phyloP scores from a whole-genome alignment of 2,888 invertebrate species.

The Epistrophe grossulariae region DNA sequence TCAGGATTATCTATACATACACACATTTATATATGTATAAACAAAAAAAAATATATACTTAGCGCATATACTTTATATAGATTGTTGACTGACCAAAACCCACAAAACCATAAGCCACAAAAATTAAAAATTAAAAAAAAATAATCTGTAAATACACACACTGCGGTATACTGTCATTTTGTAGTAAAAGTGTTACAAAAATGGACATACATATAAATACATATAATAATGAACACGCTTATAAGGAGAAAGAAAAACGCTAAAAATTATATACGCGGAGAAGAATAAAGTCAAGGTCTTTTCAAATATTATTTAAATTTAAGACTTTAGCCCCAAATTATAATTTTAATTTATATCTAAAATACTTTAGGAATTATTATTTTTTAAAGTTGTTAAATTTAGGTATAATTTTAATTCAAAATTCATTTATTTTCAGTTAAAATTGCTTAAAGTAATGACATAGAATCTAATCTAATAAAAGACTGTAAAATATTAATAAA shows the following conservation, averaged over 20 bases:
- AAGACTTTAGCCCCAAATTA: background rate
- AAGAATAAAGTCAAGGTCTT: background rate
- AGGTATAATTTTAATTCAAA: background rate
- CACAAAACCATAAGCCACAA: constrained; percentile 47
- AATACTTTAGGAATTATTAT: background rate
- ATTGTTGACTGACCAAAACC: constrained; percentile 72
- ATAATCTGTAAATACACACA: constrained; percentile 61
- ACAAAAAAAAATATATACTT: constrained; percentile 19
- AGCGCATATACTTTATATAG: constrained; percentile 50
- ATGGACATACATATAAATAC: too few species aligned
- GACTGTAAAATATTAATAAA: constrained; percentile 66
- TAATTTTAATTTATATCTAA: background rate
- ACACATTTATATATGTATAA: constrained; percentile 15
- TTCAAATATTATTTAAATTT: constrained; percentile 9
- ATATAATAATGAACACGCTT: constrained; percentile 9
- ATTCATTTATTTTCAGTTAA: background rate
- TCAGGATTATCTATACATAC: constrained; percentile 70
- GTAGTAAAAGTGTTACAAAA: constrained; percentile 23
- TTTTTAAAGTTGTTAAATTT: background rate
- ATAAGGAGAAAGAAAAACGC: background rate
- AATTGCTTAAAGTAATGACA: background rate
- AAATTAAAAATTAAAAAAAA: constrained; percentile 19
- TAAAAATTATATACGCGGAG: constrained; percentile 30
- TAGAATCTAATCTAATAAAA: constrained; percentile 60
- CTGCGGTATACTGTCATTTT: constrained; percentile 61